These are phyloP conservation scores for Oryctes rhinoceros DNA, from an alignment of 1,140 invertebrate genomes.

Conservation along the genomic window DNA sequence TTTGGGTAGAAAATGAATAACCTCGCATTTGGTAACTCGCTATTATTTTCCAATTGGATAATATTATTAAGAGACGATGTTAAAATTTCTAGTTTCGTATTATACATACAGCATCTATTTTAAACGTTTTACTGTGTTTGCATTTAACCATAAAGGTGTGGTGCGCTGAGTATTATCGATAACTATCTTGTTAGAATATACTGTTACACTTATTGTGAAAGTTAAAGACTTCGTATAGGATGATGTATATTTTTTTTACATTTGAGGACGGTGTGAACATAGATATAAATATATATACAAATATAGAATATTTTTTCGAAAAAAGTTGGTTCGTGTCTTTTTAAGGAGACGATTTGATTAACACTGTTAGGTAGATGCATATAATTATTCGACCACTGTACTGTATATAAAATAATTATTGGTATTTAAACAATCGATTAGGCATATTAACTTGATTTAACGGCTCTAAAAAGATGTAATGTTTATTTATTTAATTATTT, in stretches of 20 bases:
- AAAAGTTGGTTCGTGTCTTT: slow-evolving; percentile 25
- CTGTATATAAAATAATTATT: slow-evolving; percentile 27
- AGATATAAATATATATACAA: slow-evolving; percentile 18
- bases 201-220: slow-evolving; percentile 32
- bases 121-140: background rate
- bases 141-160: slow-evolving; percentile 27
- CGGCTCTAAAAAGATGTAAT: slow-evolving; percentile 6
- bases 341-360: background rate
- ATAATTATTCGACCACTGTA: slow-evolving; percentile 24
- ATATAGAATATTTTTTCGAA: slow-evolving; percentile 17
- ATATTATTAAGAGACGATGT: slow-evolving; percentile 24
- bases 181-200: slow-evolving; percentile 30
- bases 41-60: slow-evolving; percentile 27
- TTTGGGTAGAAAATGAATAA: slow-evolving; percentile 15
- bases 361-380: slow-evolving; percentile 24
- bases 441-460: slow-evolving; percentile 26
- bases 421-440: slow-evolving; percentile 19
- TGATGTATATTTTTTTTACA: slow-evolving; percentile 12
- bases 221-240: slow-evolving; percentile 21
- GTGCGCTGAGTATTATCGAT: background rate
- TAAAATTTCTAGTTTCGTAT: slow-evolving; percentile 30
- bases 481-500: slow-evolving; percentile 25
- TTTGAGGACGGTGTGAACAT: slow-evolving; percentile 10
- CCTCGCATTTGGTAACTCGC: slow-evolving; percentile 16
- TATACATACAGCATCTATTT: background rate